phyloP scores from a whole-genome alignment of 1,140 invertebrate genomes.

The Acyrthosiphon pisum region DNA sequence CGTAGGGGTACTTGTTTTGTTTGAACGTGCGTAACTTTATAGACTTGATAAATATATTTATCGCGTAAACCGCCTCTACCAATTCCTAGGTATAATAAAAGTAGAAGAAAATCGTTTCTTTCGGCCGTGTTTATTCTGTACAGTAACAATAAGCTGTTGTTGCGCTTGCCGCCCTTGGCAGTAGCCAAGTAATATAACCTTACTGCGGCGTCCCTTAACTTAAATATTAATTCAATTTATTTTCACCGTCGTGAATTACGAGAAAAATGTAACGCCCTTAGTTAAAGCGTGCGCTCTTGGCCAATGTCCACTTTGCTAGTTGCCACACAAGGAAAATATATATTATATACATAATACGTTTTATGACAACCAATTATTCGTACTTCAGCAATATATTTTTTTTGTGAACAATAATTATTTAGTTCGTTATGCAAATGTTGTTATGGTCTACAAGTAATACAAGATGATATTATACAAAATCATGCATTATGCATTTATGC shows the following conservation, averaged over 20 bases:
- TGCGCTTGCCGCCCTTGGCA: not conserved
- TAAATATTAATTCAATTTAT: conserved; percentile 16
- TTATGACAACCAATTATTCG: not conserved
- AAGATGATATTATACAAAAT: not conserved
- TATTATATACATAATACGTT: too few species aligned
- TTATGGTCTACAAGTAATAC: not conserved
- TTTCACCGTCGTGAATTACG: not conserved
- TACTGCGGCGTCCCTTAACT: not conserved
- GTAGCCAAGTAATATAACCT: not conserved
- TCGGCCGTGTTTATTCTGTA: not conserved
- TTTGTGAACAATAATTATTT: not conserved
- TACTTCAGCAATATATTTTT: not conserved
- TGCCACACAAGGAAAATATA: not conserved
- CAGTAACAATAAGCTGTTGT: not conserved
- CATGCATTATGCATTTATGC: not conserved
- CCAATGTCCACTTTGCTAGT: not conserved
- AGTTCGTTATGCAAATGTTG: not conserved
- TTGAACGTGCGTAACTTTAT: not conserved
- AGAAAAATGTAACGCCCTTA: not conserved
- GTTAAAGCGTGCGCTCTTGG: not conserved
- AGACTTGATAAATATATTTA: conserved; percentile 1
- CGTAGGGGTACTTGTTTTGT: not conserved
- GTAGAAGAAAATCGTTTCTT: not conserved
- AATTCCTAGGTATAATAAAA: not conserved
- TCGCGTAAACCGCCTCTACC: not conserved